Percentiles rank a stretch among this genome's conserved stretches.
Conservation (phyloP, 2,888 invertebrate genomes). For the Metalampra italica region DNA sequence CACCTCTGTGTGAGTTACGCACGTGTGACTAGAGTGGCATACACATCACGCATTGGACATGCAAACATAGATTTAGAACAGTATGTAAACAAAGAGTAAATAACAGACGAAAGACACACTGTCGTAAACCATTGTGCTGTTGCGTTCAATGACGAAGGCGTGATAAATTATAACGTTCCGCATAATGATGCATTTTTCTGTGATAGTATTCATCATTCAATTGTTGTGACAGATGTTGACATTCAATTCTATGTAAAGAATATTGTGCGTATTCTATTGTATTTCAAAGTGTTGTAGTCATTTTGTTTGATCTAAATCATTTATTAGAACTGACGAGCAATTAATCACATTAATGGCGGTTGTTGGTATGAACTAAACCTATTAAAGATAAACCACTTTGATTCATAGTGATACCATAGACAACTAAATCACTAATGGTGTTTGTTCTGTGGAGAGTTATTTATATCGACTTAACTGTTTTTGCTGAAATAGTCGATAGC, state of each 20-base stretch:
- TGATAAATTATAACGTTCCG: background rate
- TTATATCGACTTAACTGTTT: conserved; percentile 74
- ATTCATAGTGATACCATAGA: background rate
- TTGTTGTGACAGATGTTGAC: conserved; percentile 1
- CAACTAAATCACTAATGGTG: background rate
- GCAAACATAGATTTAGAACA: conserved; percentile 19
- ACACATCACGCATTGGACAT: conserved; percentile 36
- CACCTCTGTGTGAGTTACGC: conserved; percentile 76
- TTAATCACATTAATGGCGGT: conserved; percentile 24
- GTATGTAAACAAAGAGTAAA: conserved; percentile 5
- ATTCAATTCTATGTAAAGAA: conserved; percentile 4
- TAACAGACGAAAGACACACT: background rate
- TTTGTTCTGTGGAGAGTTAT: conserved; percentile 1
- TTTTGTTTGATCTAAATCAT: conserved; percentile 2
- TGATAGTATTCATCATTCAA: conserved; percentile 10
- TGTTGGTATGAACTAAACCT: conserved; percentile 1
- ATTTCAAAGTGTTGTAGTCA: conserved; percentile 4
- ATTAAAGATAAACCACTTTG: background rate
- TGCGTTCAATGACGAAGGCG: background rate
- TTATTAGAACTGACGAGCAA: conserved; percentile 14
- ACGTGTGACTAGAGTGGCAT: conserved; percentile 53
- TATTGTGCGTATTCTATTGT: conserved; percentile 16
- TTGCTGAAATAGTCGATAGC: conserved; percentile 83
- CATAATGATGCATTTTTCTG: conserved; percentile 11
- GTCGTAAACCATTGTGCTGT: background rate